Base-by-base conservation (phyloP, 2,888 invertebrate species). In the Ametastegia equiseti region DNA sequence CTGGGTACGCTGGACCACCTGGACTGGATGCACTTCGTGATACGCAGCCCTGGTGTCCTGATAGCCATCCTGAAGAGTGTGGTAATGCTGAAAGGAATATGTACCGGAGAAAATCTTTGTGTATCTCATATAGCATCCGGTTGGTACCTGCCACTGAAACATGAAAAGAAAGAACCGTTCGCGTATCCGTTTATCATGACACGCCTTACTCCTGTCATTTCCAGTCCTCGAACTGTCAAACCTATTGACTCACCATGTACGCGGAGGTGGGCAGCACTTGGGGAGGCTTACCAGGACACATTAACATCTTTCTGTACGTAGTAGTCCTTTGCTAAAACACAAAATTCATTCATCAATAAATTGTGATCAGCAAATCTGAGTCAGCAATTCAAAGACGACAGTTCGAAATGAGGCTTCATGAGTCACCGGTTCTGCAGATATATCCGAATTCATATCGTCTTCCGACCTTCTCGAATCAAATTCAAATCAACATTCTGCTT, bases 61-160 rank as follows among this genome's bases (percentile, higher is more conserved):
- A 84, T 88, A 87, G 80, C 85, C 84, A 82, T 87, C 85, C 30
- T 83, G 84, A 82, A 85, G 88, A 79, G 88, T 86, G 83, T 88
- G 88, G 83, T 87, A 85, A 75, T 86, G 84, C 80, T 84, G 84
- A 71, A 86, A 84, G 13, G 89, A 84, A 69, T 90, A 90, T 57
- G 89, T 86, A 23, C 90, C 90, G 19, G 91, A 90, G 86, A 90
- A 90, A 85, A 89, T 87, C 79, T 89, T 89, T 79, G 89, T 90
- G 83, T 91, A 90, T 81, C 89, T 86, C 84, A 89, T 88, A 83
- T 90, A 90, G 79, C 91, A 91, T 78, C 90, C 90, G 83, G 86
- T 88, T 50, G 91, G 91, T 84, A 90, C 90, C 86, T 89, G 88
- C 87, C 88, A 89, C 89, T 90, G 86, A 57, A 73, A 73, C 65